Conservation (phyloP, 92 coral and sea anemone genomes). For the Metridium senile region DNA sequence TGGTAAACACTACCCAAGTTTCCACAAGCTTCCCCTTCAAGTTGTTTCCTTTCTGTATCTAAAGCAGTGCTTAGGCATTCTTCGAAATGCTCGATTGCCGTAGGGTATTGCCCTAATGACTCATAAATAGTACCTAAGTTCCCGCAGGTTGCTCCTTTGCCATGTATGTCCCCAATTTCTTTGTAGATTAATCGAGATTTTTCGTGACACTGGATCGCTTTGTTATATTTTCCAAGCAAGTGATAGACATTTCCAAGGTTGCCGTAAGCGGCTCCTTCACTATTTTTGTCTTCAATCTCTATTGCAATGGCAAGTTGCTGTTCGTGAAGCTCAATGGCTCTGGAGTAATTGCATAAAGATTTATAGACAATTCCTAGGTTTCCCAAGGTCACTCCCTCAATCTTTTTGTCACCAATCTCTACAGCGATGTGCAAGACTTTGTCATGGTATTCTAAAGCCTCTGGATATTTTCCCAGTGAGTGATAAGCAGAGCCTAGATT, state of each 20-base stretch:
- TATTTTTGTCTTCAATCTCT: not conserved
- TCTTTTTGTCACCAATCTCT: not conserved
- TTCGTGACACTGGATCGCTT: conserved; percentile 16
- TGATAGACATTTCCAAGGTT: conserved; percentile 12
- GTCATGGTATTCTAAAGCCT: not conserved
- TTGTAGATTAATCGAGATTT: not conserved
- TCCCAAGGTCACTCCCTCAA: not conserved
- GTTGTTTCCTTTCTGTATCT: not conserved
- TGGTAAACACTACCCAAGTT: conserved; percentile 16
- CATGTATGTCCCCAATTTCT: conserved; percentile 12
- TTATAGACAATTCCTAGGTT: not conserved
- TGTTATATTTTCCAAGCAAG: conserved; percentile 7
- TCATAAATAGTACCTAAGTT: conserved; percentile 16
- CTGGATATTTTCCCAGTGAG: not conserved
- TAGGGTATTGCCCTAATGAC: conserved; percentile 7
- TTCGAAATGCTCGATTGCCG: conserved; percentile 3
- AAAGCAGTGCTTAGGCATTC: conserved; percentile 2
- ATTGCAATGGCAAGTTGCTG: conserved; percentile 1
- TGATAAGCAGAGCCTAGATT: not conserved
- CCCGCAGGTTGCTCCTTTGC: not conserved
- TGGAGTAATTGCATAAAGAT: not conserved
- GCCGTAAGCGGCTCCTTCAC: conserved; percentile 1
- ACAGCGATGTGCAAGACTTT: not conserved
- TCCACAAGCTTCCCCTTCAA: not conserved
- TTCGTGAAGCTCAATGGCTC: conserved; percentile 7